Evolutionary conservation across 1,140 invertebrate genomes (phyloP), one percentile per base, ranked within the genome.

Genomic region (Macrocentrus cingulum): DNA sequence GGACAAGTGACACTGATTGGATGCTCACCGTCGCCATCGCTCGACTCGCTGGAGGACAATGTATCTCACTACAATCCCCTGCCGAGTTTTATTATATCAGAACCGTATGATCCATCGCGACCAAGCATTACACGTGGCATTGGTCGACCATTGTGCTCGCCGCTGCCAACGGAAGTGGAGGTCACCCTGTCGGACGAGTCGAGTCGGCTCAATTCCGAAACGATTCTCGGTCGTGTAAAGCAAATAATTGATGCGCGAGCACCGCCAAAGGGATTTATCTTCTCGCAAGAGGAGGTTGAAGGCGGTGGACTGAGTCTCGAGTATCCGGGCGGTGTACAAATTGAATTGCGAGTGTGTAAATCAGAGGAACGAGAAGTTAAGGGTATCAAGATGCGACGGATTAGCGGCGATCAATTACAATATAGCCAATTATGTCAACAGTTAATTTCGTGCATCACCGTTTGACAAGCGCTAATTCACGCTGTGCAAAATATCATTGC

Each of bases 341-440:
- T 95, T 44, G 92, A 95, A 71, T 72, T 95, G 60, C 87, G 91
- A 66, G 87, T 95, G 0, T 91, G 86, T 69, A 87, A 91, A 65
- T 87, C 86, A 20, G 88, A 88, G 59, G 83, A 81, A 45, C 85
- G 85, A 60, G 87, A 90, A 68, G 85, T 87, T 41, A 94, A 92
- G 64, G 91, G 92, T 5, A 84, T 97, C 56, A 95, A 95, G 69
- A 88, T 97, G 84, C 80, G 93, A 55, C 83, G 92, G 71, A 93
- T 97, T 60, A 95, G 92, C 0, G 94, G 94, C 1, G 93, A 97
- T 78, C 91, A 92, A 74, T 82, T 89, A 58, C 90, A 94, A 70
- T 96, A 95, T 72, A 91, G 89, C 59, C 91, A 92, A 72, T 83
- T 96, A 11, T 96, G 93, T 78, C 90, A 94, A 69, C 91, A 95